Conservation (phyloP, 2,113 vertebrate genomes). For the Catharus minimus region DNA sequence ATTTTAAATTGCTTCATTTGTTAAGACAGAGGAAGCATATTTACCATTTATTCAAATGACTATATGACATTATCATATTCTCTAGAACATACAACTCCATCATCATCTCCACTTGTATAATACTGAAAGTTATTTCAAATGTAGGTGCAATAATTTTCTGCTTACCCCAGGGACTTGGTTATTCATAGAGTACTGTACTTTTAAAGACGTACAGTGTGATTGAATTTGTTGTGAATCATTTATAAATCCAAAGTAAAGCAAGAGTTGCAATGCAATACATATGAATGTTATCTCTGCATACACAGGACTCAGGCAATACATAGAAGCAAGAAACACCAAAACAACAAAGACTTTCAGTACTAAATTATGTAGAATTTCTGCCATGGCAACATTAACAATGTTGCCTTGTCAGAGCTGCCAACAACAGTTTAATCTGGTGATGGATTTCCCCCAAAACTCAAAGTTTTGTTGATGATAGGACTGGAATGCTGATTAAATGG, state of each 20-base stretch:
- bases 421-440: neutral
- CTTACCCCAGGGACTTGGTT: neutral
- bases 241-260: conserved; percentile 64
- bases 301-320: neutral
- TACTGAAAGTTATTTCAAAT: conserved; percentile 35
- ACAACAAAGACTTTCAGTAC: neutral
- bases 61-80: neutral
- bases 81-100: neutral
- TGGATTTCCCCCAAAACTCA: neutral
- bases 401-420: neutral
- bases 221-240: conserved; percentile 58
- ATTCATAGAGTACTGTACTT: conserved; percentile 28
- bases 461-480: neutral
- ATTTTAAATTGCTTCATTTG: neutral
- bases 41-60: neutral
- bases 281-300: neutral
- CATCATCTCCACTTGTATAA: neutral
- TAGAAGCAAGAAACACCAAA: conserved; percentile 6
- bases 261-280: neutral
- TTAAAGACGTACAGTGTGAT: conserved; percentile 27
- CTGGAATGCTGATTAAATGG: neutral
- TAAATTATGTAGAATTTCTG: neutral
- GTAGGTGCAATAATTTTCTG: neutral
- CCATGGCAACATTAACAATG: neutral
- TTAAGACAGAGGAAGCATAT: neutral